Percentiles rank a stretch among this genome's conserved stretches.
phyloP scores from a whole-genome alignment of 2,797 vertebrate genomes.

The Novumbra hubbsi region DNA sequence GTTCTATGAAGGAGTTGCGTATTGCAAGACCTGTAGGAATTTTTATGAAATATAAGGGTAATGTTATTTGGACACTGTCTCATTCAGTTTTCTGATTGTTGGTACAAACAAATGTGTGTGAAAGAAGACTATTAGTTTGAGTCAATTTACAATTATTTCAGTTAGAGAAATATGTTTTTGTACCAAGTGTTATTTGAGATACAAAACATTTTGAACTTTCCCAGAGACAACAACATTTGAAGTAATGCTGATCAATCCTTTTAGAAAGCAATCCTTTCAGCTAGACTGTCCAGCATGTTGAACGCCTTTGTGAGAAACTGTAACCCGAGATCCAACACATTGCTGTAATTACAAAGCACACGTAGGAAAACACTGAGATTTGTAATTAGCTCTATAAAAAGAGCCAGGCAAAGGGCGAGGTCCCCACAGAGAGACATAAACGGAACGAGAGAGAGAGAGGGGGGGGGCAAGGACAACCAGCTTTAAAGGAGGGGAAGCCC shows the following conservation, averaged over 20 bases:
- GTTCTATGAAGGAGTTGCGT: constrained; percentile 23
- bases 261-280: constrained; percentile 7
- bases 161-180: not conserved
- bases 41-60: constrained; percentile 20
- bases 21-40: constrained; percentile 33
- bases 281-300: constrained; percentile 4
- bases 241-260: not conserved
- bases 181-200: not conserved
- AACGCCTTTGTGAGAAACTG: constrained; percentile 37
- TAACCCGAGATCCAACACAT: constrained; percentile 51
- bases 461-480: constrained; percentile 41
- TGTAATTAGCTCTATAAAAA: constrained; percentile 78
- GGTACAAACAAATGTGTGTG: not conserved
- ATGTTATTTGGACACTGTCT: not conserved
- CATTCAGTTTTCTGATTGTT: not conserved
- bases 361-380: constrained; percentile 58
- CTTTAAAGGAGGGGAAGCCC: constrained; percentile 15
- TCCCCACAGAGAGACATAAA: constrained; percentile 28
- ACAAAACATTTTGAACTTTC: not conserved
- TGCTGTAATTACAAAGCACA: constrained; percentile 70
- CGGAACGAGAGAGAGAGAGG: not conserved
- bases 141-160: not conserved
- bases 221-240: not conserved
- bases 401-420: constrained; percentile 65
- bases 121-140: not conserved